Evolutionary conservation across 2,888 invertebrate species (phyloP).

Genomic region (Lucinisca nassula): DNA sequence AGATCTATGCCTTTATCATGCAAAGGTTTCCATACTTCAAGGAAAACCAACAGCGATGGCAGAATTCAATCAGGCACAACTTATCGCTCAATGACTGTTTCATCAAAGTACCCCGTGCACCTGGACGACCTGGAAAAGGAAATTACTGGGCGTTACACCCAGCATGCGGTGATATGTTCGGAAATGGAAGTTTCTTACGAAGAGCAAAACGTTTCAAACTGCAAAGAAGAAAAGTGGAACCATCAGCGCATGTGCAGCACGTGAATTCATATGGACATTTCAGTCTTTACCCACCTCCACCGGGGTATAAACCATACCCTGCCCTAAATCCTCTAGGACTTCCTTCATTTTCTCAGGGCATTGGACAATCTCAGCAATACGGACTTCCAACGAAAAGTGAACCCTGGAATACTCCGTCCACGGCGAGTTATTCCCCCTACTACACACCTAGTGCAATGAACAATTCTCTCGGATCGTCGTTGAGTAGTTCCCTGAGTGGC

Average conservation of each 20-base stretch:
- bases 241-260: conserved; percentile 76
- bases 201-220: conserved; percentile 86
- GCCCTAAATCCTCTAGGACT: conserved; percentile 76
- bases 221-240: conserved; percentile 64
- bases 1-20: conserved; percentile 96
- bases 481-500: conserved; percentile 58
- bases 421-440: conserved; percentile 69
- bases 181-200: conserved; percentile 87
- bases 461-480: conserved; percentile 53
- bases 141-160: conserved; percentile 88
- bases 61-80: conserved; percentile 93
- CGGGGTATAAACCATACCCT: conserved; percentile 80
- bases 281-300: conserved; percentile 76
- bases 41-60: conserved; percentile 93
- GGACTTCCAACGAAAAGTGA: conserved; percentile 75
- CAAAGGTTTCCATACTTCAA: conserved; percentile 96
- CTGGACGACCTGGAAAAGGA: conserved; percentile 87
- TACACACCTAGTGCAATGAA: conserved; percentile 70
- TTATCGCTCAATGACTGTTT: conserved; percentile 98
- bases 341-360: conserved; percentile 75
- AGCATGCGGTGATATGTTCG: conserved; percentile 87
- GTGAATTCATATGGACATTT: conserved; percentile 82
- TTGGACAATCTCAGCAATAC: conserved; percentile 78
- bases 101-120: conserved; percentile 92
- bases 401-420: conserved; percentile 64